Base-by-base conservation (phyloP, 2,113 vertebrate species). In the Ptychochromis oligacanthus region DNA sequence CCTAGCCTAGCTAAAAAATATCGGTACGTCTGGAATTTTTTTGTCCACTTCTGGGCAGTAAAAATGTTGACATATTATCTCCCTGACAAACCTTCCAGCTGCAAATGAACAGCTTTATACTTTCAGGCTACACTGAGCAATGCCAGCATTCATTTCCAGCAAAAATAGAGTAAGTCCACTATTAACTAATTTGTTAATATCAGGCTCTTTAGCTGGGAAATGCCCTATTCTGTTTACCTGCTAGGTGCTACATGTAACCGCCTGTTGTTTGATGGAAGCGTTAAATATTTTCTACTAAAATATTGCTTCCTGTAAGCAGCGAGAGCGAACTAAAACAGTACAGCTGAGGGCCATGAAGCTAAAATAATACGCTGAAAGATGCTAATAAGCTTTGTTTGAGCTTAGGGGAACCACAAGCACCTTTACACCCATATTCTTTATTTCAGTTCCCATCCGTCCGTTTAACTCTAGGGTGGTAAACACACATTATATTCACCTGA, bases 401-500 rank as follows among this genome's bases (percentile, higher is more conserved):
- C 3, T 77, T 31, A 46, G 13, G 58, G 58, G 24, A 64, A 24
- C 72, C 43, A 36, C 59, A n/a, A 34, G 46, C 26, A 17, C 38
- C 52, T 78, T 62, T 15, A 61, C 55, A 49, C 26, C 13, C 65
- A 52, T 72, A 22, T 31, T 43, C 13, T 76, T 65, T 82, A 61
- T 18, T 82, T 22, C 15, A 49, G 40, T n/a, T 49, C 20, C 67
- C 80, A 58, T 84, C 54, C 9, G 7, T 61, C 36, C 74, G 13
- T 52, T 28, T 28, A 55, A 12, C 64, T 46, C 46, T 31, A 20
- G 34, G 77, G 74, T 54, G 65, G 62, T 70, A 28, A 79, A 43
- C 67, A 52, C 28, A 46, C 31, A 56, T 52, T 59, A 20, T 43
- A 2, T 75, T 79, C 75, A 64, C 61, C 82, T 75, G 55, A 78